Conservation (phyloP, 2,888 invertebrate genomes). For the Volucella zonaria region DNA sequence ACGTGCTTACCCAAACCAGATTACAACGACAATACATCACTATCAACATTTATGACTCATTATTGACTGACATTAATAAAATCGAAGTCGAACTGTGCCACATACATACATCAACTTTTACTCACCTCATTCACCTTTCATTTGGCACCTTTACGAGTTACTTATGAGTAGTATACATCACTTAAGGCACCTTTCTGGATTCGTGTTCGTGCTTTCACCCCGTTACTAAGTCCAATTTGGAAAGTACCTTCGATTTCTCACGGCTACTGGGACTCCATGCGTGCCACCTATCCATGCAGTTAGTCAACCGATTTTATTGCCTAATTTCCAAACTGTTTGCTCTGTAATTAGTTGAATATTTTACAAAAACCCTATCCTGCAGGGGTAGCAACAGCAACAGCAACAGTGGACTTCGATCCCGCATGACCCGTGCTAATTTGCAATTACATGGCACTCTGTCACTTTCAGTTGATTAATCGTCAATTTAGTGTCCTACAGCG, state of each 20-base stretch:
- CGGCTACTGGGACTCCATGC: slow-evolving; percentile 11
- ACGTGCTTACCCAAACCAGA: background rate
- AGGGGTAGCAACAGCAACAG: too few species aligned
- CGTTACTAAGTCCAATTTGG: slow-evolving; percentile 38
- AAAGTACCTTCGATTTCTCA: slow-evolving; percentile 22
- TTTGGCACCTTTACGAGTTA: slow-evolving; percentile 52
- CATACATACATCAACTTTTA: background rate
- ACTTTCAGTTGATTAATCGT: slow-evolving; percentile 66
- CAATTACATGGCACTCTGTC: slow-evolving; percentile 65
- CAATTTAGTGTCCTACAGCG: slow-evolving; percentile 31
- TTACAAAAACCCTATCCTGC: slow-evolving; percentile 5
- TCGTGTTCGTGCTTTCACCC: slow-evolving; percentile 40
- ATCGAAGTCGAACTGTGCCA: slow-evolving; percentile 29
- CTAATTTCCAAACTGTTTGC: slow-evolving; percentile 58
- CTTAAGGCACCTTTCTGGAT: slow-evolving; percentile 11
- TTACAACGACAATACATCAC: background rate
- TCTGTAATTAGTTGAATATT: slow-evolving; percentile 60
- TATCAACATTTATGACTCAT: slow-evolving; percentile 1
- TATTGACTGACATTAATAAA: slow-evolving; percentile 32
- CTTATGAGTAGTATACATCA: slow-evolving; percentile 31
- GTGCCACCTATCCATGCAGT: slow-evolving; percentile 50
- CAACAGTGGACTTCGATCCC: background rate
- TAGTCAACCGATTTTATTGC: slow-evolving; percentile 55
- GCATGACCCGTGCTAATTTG: slow-evolving; percentile 51
- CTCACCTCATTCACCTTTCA: slow-evolving; percentile 14